Evolutionary conservation across 1,140 invertebrate species (phyloP).

Genomic region (Stegodyphus mimosarum): DNA sequence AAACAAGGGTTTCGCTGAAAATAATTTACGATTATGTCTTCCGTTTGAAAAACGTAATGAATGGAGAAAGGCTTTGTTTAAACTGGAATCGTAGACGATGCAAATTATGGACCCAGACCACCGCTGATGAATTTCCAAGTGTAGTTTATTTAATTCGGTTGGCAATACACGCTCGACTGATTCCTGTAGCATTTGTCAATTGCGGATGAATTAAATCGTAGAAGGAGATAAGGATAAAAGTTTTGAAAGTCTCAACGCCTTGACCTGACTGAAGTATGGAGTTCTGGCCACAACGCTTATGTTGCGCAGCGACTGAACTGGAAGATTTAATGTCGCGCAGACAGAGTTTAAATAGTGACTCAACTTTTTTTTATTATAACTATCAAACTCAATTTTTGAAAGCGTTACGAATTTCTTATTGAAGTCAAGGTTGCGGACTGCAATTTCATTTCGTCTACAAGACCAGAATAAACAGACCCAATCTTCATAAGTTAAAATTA

Average conservation of each 20-base stretch:
- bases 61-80: neutral
- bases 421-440: too few relatives aligned
- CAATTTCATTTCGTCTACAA: too few relatives aligned
- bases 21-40: neutral
- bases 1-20: too few relatives aligned
- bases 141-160: neutral
- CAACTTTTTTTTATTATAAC: too few relatives aligned
- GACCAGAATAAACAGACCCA: too few relatives aligned
- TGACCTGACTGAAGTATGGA: neutral
- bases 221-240: neutral
- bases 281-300: too few relatives aligned
- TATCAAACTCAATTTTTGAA: too few relatives aligned
- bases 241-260: neutral
- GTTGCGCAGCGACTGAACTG: too few relatives aligned
- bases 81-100: neutral
- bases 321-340: too few relatives aligned
- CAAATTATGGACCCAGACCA: neutral
- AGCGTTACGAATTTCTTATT: too few relatives aligned
- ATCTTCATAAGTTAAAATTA: too few relatives aligned
- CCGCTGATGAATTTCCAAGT: neutral
- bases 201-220: neutral
- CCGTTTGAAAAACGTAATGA: neutral
- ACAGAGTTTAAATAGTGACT: too few relatives aligned
- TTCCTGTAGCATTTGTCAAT: neutral
- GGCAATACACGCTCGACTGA: neutral